Base-by-base conservation (phyloP, 1,140 invertebrate species). In the Agrilus planipennis region DNA sequence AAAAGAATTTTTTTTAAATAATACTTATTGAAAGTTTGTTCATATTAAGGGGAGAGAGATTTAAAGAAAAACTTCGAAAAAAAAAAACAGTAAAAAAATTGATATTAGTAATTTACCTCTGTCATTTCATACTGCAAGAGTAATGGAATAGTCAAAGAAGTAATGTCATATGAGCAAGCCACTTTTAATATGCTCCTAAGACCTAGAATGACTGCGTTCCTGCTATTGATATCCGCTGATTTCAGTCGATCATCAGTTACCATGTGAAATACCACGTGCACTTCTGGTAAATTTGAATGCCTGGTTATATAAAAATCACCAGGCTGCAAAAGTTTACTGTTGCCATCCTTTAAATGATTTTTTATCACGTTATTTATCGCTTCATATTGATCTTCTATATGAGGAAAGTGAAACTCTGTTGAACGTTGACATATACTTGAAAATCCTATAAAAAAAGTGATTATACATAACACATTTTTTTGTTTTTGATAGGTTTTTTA, bases 241-340 rank as follows among this genome's bases (percentile, higher is more conserved):
- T 69, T 63, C 38, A 69, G 63, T 17, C 76, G 77, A 52, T 86
- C 84, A 61, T 90, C 85, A 1, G 78, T 76, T 0, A 96, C 82
- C 51, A 99, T 76, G 61, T 98, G 93, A 69, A 96, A 97, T 40
- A 96, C 79, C 3, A 93, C 77, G 68, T 97, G 91, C 28, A 89
- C 84, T 61, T 94, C 86, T 7, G 88, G 78, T 39, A 98, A 71
- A 75, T 97, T 97, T 35, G 91, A 96, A 76, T 98, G 94, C 45
- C 79, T 76, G 3, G 92, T 96, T 7, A 96, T 77, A 61, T 89
- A 94, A 54, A 95, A 84, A 68, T 98, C 94, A 3, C 94, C 94
- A 1, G 82, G 75, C 61, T 83, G 77, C 34, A 86, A 61, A 40
- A 71, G 64, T 55, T 77, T 68, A 53, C 65, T 68, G 25, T 55